Conservation (phyloP, 2,888 invertebrate species). For the Linyphia triangularis region DNA sequence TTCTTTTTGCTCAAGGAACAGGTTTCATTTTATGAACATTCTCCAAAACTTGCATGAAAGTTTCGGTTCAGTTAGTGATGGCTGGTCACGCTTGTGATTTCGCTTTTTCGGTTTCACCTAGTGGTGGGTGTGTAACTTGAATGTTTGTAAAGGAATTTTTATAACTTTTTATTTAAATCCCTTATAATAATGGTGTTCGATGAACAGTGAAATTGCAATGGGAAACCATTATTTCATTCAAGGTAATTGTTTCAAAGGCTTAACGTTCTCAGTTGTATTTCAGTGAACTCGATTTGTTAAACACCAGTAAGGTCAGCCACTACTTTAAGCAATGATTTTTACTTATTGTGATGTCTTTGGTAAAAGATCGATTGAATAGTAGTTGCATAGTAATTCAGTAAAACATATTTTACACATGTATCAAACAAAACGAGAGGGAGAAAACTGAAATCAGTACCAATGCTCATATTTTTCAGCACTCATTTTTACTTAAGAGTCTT, state of each 20-base stretch:
- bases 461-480: too few relatives aligned
- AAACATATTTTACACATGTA: too few relatives aligned
- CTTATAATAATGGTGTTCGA: neutral
- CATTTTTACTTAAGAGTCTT: too few relatives aligned
- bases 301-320: too few relatives aligned
- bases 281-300: neutral
- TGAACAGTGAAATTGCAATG: conserved; percentile 20
- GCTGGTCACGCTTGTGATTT: conserved; percentile 38
- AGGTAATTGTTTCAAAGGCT: neutral
- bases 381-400: too few relatives aligned
- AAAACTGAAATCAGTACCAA: too few relatives aligned
- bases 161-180: neutral
- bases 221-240: neutral
- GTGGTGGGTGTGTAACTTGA: conserved; percentile 4
- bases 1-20: conserved; percentile 19
- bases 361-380: too few relatives aligned
- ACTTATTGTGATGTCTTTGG: too few relatives aligned
- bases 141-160: conserved; percentile 3
- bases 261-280: neutral
- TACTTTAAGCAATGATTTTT: too few relatives aligned
- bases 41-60: conserved; percentile 30
- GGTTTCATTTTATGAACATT: conserved; percentile 25
- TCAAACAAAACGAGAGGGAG: too few relatives aligned
- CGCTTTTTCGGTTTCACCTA: conserved; percentile 19
- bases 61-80: conserved; percentile 48